Evolutionary conservation across 2,888 invertebrate genomes (phyloP).

Genomic region (Phania funesta): DNA sequence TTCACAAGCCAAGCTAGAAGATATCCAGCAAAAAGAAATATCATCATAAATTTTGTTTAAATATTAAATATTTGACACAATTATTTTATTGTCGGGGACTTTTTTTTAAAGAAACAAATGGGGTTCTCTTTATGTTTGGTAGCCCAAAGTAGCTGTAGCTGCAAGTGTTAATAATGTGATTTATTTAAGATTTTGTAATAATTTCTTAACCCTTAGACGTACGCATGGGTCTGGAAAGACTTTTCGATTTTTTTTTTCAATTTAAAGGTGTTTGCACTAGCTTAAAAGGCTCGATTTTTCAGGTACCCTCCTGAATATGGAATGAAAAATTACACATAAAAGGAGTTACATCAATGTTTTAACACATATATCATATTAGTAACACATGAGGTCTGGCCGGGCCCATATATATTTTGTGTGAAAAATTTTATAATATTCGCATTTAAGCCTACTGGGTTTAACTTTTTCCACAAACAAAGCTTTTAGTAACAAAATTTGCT

Average conservation of each 20-base stretch:
- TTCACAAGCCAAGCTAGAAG: neutral
- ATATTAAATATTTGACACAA: constrained; percentile 59
- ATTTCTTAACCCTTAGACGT: neutral
- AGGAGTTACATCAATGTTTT: neutral
- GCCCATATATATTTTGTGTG: neutral
- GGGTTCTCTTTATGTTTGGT: neutral
- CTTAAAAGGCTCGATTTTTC: too few species aligned
- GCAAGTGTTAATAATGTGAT: constrained; percentile 31
- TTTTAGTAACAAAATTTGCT: neutral
- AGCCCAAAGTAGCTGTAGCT: constrained; percentile 10
- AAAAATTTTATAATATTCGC: too few species aligned
- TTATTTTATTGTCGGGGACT: constrained; percentile 46
- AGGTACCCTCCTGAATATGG: too few species aligned
- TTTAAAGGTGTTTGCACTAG: too few species aligned
- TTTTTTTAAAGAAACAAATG: neutral
- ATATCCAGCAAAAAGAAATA: neutral
- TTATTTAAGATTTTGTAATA: constrained; percentile 12
- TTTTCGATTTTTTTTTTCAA: too few species aligned
- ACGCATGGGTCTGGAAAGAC: too few species aligned
- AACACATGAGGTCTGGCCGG: neutral
- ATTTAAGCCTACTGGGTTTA: too few species aligned
- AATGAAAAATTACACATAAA: too few species aligned
- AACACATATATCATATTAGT: neutral
- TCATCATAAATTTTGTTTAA: constrained; percentile 57
- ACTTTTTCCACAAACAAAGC: too few species aligned